A percentile compares a stretch with the other conserved stretches of the same genome.
These are phyloP conservation scores for Ectropis grisescens DNA, from an alignment of 1,140 invertebrate genomes.

Conservation along the genomic window DNA sequence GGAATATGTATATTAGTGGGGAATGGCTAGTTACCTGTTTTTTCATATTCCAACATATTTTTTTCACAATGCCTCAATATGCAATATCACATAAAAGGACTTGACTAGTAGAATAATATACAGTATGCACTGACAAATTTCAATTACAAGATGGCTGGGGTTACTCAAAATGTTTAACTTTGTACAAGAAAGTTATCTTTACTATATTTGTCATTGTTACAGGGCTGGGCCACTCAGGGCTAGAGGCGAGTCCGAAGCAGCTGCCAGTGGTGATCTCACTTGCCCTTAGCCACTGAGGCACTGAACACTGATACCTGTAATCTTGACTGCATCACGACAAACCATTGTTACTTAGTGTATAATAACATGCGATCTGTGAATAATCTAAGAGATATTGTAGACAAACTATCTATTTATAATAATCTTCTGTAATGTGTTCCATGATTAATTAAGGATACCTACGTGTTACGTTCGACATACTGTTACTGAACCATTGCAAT, in stretches of 20 bases:
- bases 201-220: conserved; percentile 19
- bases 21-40: too few relatives aligned
- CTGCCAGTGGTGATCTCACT: conserved; percentile 62
- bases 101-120: too few relatives aligned
- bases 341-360: conserved; percentile 71
- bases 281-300: conserved; percentile 60
- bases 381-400: conserved; percentile 70
- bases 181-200: too few relatives aligned
- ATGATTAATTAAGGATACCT: conserved; percentile 70
- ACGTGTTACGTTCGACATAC: conserved; percentile 70
- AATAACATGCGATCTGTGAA: conserved; percentile 78
- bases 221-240: conserved; percentile 68
- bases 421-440: conserved; percentile 74
- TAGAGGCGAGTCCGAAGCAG: conserved; percentile 65
- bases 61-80: too few relatives aligned
- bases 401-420: conserved; percentile 73
- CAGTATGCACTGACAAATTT: too few relatives aligned
- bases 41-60: too few relatives aligned
- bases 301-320: conserved; percentile 72
- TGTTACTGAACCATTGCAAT: conserved; percentile 77
- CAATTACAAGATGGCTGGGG: too few relatives aligned
- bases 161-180: too few relatives aligned
- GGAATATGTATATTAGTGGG: too few relatives aligned
- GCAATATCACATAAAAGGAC: too few relatives aligned
- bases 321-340: conserved; percentile 69